Evolutionary conservation across 2,113 vertebrate genomes (phyloP).

Genomic region (Egretta garzetta): DNA sequence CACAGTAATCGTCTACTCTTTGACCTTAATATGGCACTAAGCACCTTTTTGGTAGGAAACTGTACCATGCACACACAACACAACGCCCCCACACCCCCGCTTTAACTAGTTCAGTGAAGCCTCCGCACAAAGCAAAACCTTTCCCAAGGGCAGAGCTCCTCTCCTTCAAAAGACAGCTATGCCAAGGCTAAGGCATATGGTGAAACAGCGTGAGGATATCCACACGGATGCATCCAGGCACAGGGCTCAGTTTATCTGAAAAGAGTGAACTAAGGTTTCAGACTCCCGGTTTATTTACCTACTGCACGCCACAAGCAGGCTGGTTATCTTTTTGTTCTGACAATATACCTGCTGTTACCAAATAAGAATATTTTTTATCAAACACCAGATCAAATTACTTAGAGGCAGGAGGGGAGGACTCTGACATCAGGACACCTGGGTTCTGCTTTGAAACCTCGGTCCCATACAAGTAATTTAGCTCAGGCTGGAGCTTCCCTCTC

Average conservation of each 20-base stretch:
- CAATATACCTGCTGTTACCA: not conserved
- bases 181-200: constrained; percentile 7
- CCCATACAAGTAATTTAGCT: not conserved
- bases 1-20: not conserved
- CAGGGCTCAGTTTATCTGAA: not conserved
- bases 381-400: not conserved
- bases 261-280: not conserved
- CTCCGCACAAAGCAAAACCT: not conserved
- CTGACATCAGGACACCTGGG: not conserved
- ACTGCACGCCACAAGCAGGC: not conserved
- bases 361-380: not conserved
- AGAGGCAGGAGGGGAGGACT: not conserved
- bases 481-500: not conserved
- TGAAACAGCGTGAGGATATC: constrained; percentile 8
- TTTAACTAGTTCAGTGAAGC: not conserved
- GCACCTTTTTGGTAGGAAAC: not conserved
- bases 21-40: not conserved
- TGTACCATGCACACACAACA: not conserved
- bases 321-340: not conserved
- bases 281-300: not conserved
- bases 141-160: not conserved
- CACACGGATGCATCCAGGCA: not conserved
- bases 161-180: not conserved
- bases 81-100: not conserved
- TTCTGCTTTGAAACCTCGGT: not conserved